These are phyloP conservation scores for Eupithecia subumbrata DNA, from an alignment of 2,888 invertebrate genomes.

Conservation along the genomic window DNA sequence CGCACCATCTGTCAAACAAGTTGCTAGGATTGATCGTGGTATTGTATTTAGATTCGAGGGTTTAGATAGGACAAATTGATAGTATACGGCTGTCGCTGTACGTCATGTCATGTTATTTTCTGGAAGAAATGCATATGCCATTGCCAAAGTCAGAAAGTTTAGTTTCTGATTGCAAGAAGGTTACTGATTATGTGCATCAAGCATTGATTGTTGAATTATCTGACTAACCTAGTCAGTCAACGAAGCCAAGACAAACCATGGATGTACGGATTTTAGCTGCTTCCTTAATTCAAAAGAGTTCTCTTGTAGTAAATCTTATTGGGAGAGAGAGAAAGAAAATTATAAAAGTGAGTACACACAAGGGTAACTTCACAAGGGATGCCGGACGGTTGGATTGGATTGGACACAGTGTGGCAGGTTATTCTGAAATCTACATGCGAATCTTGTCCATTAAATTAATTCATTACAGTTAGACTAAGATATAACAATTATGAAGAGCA, in stretches of 20 bases:
- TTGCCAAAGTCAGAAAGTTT: not conserved
- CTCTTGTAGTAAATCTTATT: no score
- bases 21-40: slow-evolving; percentile 14
- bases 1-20: slow-evolving; percentile 26
- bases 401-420: not conserved
- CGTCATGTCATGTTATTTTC: not conserved
- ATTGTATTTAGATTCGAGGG: slow-evolving; percentile 25
- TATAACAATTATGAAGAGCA: not conserved
- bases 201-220: not conserved
- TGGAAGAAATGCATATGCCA: not conserved
- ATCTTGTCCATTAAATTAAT: not conserved
- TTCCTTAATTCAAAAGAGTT: no score
- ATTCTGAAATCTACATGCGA: not conserved
- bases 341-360: no score
- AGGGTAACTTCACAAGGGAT: not conserved
- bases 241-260: no score
- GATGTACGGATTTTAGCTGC: no score
- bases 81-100: not conserved
- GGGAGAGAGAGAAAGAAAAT: no score
- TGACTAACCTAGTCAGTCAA: not conserved
- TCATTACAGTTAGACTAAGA: not conserved
- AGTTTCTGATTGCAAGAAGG: not conserved
- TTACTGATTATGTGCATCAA: not conserved
- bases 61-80: slow-evolving; percentile 6
- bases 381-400: not conserved